phyloP scores from a whole-genome alignment of 2,797 vertebrate genomes.

The Rallus crepitans region DNA sequence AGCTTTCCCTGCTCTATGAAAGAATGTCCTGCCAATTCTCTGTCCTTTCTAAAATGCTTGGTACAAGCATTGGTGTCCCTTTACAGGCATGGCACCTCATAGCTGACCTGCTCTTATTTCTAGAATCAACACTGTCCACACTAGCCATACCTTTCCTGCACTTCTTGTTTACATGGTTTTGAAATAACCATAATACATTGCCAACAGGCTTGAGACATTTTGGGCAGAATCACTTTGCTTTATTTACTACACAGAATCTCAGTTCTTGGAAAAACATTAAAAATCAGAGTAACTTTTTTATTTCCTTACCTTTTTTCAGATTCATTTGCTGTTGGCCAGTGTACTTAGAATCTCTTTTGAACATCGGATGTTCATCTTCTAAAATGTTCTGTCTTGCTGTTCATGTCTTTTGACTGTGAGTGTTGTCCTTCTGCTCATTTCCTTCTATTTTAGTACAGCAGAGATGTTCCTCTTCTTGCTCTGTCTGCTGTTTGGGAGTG shows the following conservation, averaged over 20 bases:
- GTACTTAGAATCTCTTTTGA: neutral
- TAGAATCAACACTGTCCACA: neutral
- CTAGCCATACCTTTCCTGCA: neutral
- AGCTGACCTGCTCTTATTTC: neutral
- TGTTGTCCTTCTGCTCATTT: neutral
- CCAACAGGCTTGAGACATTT: neutral
- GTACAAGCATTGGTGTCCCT: neutral
- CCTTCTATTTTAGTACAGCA: neutral
- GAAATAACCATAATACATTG: neutral
- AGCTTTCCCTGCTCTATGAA: neutral
- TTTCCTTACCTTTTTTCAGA: neutral
- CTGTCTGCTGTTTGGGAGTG: neutral
- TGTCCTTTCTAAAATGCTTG: neutral
- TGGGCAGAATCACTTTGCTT: neutral
- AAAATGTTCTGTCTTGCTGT: neutral
- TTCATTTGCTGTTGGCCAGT: neutral
- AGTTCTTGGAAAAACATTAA: neutral
- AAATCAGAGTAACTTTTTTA: neutral
- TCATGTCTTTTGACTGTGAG: neutral
- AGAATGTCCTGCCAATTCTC: neutral
- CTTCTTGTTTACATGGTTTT: neutral
- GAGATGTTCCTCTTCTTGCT: neutral
- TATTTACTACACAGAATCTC: neutral
- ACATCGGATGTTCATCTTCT: neutral
- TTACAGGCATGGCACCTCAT: neutral